phyloP scores from a whole-genome alignment of 35 echinoderm and acorn worm genomes.

The Heliocidaris tuberculata region DNA sequence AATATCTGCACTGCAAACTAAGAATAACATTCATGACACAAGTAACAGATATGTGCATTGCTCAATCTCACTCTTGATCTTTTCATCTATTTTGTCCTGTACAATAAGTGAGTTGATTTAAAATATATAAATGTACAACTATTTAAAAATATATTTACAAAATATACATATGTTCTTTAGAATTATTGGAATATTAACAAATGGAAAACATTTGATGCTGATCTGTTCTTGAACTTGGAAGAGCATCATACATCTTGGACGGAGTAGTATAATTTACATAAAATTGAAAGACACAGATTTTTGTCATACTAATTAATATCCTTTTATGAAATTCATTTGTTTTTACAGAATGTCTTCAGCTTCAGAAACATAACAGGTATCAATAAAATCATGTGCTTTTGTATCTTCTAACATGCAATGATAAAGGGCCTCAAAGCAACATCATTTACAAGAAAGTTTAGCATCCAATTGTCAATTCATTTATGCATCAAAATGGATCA shows the following conservation, averaged over 20 bases:
- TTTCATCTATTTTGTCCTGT: neutral
- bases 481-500: too few relatives aligned
- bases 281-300: neutral
- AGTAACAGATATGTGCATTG: neutral
- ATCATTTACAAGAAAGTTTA: too few relatives aligned
- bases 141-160: conserved; percentile 19
- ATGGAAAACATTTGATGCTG: neutral
- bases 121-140: neutral
- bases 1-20: neutral
- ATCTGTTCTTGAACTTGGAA: neutral
- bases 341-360: neutral
- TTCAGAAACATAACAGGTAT: neutral
- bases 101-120: neutral
- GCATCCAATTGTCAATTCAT: neutral
- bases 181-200: neutral
- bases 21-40: neutral
- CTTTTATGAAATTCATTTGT: neutral
- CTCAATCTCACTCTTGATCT: neutral
- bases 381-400: too few relatives aligned
- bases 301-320: neutral
- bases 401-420: too few relatives aligned
- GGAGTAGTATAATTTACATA: neutral
- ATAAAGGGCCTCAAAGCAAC: too few relatives aligned
- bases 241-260: neutral
- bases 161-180: neutral